Evolutionary conservation across 2,888 invertebrate species (phyloP), one percentile per base, ranked within the genome.

Genomic region (Hyles lineata): DNA sequence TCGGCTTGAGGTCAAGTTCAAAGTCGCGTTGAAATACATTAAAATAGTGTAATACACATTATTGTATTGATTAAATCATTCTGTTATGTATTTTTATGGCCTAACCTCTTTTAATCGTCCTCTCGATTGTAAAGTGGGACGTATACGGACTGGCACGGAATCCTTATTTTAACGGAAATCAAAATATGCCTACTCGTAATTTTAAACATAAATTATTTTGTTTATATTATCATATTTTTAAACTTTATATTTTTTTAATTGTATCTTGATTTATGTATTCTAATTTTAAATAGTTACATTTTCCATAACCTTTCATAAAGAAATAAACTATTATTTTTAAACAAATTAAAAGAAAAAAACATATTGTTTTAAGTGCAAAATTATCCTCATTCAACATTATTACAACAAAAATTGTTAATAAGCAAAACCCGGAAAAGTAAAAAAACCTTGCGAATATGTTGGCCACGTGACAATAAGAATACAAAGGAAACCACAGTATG

Each of bases 1-100:
- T 15, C 63, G 63, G 3, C 15, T 11, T 43, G 15, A 43, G 63
- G 43, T 23, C 67, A 67, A 67, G 67, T 67, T 67, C 67, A 17
- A 67, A 50, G 67, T 67, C 67, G 43, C 21, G 15, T 21, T 11
- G 21, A 43, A 63, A 63, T 63, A n/a, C 0, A 63, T 43, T 43
- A 11, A 43, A 7, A 17, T 43, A 43, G 15, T 15, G 43, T 43
- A 43, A 15, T 43, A 35, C 19, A 19, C 61, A 23, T 23, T 21
- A 11, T 23, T 23, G 21, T 21, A 59, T 59, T 2, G 8, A 23
- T 23, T 59, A 8, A 59, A 59, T n/a, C 0, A 3, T 23, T 59
- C 0, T 59, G 58, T 21, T 23, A 59, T 23, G 43, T 2, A 15
- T 43, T 43, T 35, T 43, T 43, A 43, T 15, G 15, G 43, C 15